Evolutionary conservation across 2,797 vertebrate species (phyloP).

Genomic region (Enteromius treurensis): DNA sequence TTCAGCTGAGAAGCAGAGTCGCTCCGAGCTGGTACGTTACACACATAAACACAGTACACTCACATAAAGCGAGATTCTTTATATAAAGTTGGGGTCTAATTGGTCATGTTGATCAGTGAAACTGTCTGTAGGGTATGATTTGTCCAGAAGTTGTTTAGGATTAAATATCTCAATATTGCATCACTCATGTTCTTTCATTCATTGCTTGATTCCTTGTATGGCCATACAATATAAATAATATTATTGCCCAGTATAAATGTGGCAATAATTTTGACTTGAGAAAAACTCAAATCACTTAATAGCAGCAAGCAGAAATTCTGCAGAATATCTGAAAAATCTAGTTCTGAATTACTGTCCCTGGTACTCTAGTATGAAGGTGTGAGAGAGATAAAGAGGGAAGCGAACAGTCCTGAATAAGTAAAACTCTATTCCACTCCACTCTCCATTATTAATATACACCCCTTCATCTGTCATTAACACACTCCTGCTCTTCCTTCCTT

Average conservation of each 20-base stretch:
- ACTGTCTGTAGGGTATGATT: not conserved
- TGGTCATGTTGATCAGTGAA: not conserved
- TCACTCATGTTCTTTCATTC: not conserved
- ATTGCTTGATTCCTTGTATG: not conserved
- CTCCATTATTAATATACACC: slow-evolving; percentile 84
- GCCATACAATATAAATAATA: not conserved
- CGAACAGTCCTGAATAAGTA: slow-evolving; percentile 84
- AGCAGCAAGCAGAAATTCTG: not conserved
- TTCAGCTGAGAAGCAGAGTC: too few species aligned
- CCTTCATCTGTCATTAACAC: slow-evolving; percentile 82
- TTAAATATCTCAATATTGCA: not conserved
- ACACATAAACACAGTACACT: not conserved
- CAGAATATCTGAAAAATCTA: not conserved
- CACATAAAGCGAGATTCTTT: not conserved
- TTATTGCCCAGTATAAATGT: not conserved
- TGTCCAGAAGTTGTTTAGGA: not conserved
- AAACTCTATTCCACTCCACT: slow-evolving; percentile 83
- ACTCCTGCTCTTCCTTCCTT: slow-evolving; percentile 78
- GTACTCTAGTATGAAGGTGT: slow-evolving; percentile 69
- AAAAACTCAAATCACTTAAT: not conserved
- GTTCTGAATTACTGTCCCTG: slow-evolving; percentile 17
- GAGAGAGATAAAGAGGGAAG: slow-evolving; percentile 64
- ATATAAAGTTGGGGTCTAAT: not conserved
- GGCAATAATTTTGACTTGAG: not conserved
- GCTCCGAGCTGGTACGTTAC: too few species aligned